These are phyloP conservation scores for Liopterus haemorrhoidalis DNA, from an alignment of 2,888 invertebrate species.

Conservation along the genomic window DNA sequence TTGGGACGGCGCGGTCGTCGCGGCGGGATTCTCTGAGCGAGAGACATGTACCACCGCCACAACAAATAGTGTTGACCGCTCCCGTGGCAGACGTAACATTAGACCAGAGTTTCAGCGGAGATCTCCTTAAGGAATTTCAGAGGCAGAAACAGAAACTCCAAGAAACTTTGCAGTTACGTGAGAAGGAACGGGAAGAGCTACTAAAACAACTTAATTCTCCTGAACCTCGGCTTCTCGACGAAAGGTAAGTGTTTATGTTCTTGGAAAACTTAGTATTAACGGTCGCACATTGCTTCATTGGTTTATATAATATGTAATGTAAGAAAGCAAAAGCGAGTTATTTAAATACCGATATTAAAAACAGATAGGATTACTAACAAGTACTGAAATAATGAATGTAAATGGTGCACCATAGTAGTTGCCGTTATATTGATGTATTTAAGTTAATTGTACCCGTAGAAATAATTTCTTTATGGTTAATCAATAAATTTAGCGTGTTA, in stretches of 20 bases:
- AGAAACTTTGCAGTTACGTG: conserved; percentile 51
- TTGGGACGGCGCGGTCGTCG: conserved; percentile 64
- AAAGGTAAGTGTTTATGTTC: conserved; percentile 46
- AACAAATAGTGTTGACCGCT: conserved; percentile 35
- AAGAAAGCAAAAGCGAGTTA: too few species aligned
- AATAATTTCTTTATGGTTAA: too few species aligned
- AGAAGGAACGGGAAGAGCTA: conserved; percentile 51
- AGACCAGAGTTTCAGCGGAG: conserved; percentile 55
- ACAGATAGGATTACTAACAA: too few species aligned
- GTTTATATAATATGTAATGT: too few species aligned
- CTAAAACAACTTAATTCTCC: conserved; percentile 46
- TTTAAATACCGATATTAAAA: too few species aligned
- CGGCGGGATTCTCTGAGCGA: conserved; percentile 59
- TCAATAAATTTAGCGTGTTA: too few species aligned
- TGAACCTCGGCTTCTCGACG: conserved; percentile 47
- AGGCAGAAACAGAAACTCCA: conserved; percentile 65
- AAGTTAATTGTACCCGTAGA: too few species aligned
- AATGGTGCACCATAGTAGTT: too few species aligned
- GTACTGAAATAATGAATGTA: too few species aligned
- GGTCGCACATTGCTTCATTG: conserved; percentile 1
- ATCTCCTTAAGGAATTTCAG: conserved; percentile 75
- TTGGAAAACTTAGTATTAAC: conserved; percentile 1
- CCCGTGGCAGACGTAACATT: conserved; percentile 40
- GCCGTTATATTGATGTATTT: too few species aligned
- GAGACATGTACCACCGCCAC: conserved; percentile 37